Evolutionary conservation across 1,140 invertebrate species (phyloP), one percentile per base, ranked within the genome.

Genomic region (Aphaenogaster ashmeadi): DNA sequence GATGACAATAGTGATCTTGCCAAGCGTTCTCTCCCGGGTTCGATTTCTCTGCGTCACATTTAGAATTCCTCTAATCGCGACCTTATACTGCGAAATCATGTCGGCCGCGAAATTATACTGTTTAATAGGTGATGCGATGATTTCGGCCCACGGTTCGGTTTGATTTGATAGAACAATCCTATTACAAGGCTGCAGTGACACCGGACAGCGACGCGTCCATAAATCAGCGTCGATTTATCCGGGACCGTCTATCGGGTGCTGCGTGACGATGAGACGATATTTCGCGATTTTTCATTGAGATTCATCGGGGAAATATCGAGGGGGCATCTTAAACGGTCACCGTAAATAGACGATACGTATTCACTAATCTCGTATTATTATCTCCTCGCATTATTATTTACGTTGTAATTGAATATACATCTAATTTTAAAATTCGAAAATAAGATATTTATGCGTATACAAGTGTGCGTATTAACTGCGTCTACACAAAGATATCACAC

Each of bases 101-200:
- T 27, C 50, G 8, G 18, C 5, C n/a, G 41, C 11, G 36, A 50
- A 66, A 67, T 67, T 66, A 33, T 15, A n/a, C 44, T 52, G 54
- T 62, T 74, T 62, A 38, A 84, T 75, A 11, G 62, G n/a, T n/a
- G 44, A 66, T 21, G 60, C 33, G 21, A 27, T 27, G 27, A 27
- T 64, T 52, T 79, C 38, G 58, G 72, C 41, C 41, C 58, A 13
- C 44, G 36, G 66, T 75, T 74, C 67, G 41, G 7, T 3, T 27
- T 62, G 69, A 75, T 62, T 84, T 75, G 58, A 84, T 83, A 60
- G 27, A 83, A 72, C 67, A 83, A 74, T 75, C 47, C 80, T 84
- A 84, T 84, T 84, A 84, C 62, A 21, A 41, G 13, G 54, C 69
- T 54, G 41, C 69, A 36, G 58, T 13, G 75, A 78, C 41, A 44